These are phyloP conservation scores for Drosophila yooni DNA, from an alignment of 2,888 invertebrate genomes.

Conservation along the genomic window DNA sequence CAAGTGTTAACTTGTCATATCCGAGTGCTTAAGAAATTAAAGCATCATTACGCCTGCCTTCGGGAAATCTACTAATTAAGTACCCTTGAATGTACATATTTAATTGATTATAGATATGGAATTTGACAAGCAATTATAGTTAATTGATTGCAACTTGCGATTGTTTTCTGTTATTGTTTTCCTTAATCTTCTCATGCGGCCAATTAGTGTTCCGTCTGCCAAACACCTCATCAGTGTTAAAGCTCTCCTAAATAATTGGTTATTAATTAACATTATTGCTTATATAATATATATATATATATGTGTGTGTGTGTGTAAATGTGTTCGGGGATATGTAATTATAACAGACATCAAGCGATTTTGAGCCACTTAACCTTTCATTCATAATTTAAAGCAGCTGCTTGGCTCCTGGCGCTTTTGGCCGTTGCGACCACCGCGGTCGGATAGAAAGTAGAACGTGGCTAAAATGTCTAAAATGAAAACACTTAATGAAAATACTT, in stretches of 20 bases:
- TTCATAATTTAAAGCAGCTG: slow-evolving; percentile 59
- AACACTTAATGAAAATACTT: slow-evolving; percentile 75
- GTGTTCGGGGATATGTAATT: slow-evolving; percentile 34
- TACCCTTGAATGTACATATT: not conserved
- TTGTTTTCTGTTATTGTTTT: slow-evolving; percentile 20
- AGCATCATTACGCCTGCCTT: not conserved
- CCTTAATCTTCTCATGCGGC: slow-evolving; percentile 16
- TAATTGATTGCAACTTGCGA: slow-evolving; percentile 35
- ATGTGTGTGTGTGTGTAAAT: slow-evolving; percentile 15
- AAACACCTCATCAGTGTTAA: slow-evolving; percentile 50
- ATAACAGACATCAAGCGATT: slow-evolving; percentile 39
- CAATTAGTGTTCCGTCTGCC: slow-evolving; percentile 65
- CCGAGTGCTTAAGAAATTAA: not conserved
- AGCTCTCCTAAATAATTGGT: slow-evolving; percentile 66
- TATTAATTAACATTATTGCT: slow-evolving; percentile 65
- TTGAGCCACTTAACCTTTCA: slow-evolving; percentile 43
- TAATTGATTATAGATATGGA: slow-evolving; percentile 2
- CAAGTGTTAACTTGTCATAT: not conserved
- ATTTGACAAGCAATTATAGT: not conserved
- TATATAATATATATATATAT: slow-evolving; percentile 22
- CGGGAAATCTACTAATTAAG: not conserved
- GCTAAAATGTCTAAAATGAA: slow-evolving; percentile 54
- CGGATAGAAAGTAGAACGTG: slow-evolving; percentile 41
- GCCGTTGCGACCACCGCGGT: not conserved
- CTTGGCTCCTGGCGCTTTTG: slow-evolving; percentile 1